phyloP scores from a whole-genome alignment of 2,113 vertebrate genomes.

The Phainopepla nitens region DNA sequence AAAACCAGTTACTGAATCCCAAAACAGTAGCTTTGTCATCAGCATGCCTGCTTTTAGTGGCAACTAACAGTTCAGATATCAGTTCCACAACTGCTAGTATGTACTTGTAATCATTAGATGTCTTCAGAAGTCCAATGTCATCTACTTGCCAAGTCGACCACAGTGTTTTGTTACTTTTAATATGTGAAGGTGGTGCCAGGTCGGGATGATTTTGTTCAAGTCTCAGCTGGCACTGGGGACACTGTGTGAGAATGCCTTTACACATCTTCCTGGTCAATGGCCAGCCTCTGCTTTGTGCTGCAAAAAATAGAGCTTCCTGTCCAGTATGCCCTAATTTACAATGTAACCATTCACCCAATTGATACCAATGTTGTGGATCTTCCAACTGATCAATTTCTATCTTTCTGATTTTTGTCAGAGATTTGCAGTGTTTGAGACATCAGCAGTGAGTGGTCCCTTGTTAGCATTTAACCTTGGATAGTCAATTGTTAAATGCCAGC shows the following conservation, averaged over 20 bases:
- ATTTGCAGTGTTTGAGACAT: no score
- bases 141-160: background rate
- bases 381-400: background rate
- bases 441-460: no score
- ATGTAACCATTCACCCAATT: background rate
- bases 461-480: no score
- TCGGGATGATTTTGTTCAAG: background rate
- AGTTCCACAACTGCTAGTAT: background rate
- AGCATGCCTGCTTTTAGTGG: background rate
- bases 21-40: no score
- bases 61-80: background rate
- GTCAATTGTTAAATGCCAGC: no score
- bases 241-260: background rate
- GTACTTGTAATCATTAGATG: background rate
- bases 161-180: background rate
- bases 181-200: background rate
- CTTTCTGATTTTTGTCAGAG: background rate
- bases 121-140: background rate
- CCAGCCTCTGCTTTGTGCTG: background rate
- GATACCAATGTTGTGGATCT: background rate
- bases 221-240: background rate
- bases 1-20: background rate
- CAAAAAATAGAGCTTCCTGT: background rate
- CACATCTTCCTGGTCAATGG: background rate
- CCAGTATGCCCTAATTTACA: background rate